phyloP scores from a whole-genome alignment of 2,888 invertebrate genomes.

The Danaus chrysippus region DNA sequence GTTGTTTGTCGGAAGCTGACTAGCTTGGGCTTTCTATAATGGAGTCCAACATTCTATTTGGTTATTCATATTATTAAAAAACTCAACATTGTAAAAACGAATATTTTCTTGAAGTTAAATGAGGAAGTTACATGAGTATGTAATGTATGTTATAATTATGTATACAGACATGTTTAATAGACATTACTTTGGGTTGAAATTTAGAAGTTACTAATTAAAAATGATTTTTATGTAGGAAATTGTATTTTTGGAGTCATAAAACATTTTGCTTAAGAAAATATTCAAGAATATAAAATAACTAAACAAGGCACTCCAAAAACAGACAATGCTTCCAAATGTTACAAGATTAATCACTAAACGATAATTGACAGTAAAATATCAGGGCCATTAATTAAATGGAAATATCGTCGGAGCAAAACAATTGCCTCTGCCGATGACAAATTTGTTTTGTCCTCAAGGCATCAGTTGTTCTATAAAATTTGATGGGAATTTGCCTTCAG shows the following conservation, averaged over 20 bases:
- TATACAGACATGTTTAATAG: too few species aligned
- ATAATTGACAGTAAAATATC: conserved; percentile 67
- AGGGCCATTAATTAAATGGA: conserved; percentile 67
- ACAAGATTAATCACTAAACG: conserved; percentile 56
- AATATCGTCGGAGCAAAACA: conserved; percentile 69
- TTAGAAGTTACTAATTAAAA: too few species aligned
- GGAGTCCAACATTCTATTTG: conserved; percentile 3
- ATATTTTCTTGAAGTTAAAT: neutral
- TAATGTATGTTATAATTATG: neutral
- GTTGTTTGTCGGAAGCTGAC: conserved; percentile 40
- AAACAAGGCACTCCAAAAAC: conserved; percentile 14
- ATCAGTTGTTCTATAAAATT: conserved; percentile 56
- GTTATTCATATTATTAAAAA: conserved; percentile 9
- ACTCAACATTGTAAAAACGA: neutral
- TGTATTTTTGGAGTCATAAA: too few species aligned
- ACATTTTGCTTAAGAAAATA: too few species aligned
- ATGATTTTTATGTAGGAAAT: too few species aligned
- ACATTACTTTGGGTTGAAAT: too few species aligned
- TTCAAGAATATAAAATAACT: neutral
- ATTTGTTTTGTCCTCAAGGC: conserved; percentile 54
- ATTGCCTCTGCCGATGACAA: conserved; percentile 63
- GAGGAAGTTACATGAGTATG: neutral
- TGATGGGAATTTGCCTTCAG: conserved; percentile 37
- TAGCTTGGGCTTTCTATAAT: conserved; percentile 10
- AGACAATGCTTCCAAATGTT: conserved; percentile 29